These are phyloP conservation scores for Tetramorium simillimum DNA, from an alignment of 1,140 invertebrate species.

Conservation along the genomic window DNA sequence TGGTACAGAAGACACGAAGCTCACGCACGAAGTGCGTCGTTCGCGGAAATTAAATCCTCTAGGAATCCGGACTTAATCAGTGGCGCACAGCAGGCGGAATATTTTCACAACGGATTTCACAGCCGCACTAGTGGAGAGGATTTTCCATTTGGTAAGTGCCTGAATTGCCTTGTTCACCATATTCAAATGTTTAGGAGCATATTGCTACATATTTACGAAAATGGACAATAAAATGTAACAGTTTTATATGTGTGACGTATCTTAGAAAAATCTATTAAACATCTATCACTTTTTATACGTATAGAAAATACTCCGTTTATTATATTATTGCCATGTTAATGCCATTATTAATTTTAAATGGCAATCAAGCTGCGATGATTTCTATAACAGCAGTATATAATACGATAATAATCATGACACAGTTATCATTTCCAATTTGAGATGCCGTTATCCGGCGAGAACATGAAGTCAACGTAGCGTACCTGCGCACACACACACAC, in stretches of 20 bases:
- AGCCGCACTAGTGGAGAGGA: neutral
- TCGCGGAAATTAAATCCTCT: constrained; percentile 32
- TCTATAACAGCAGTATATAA: neutral
- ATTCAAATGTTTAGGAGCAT: neutral
- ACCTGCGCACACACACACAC: no score
- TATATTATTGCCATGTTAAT: neutral
- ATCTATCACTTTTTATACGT: neutral
- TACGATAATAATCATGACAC: constrained; percentile 14
- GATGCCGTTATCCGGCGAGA: constrained; percentile 16
- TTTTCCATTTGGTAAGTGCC: neutral
- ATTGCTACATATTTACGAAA: neutral
- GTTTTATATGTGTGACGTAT: neutral
- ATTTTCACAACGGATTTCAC: neutral
- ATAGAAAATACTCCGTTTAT: neutral
- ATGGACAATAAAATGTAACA: neutral
- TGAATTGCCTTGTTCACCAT: neutral
- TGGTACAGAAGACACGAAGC: neutral
- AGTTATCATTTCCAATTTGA: constrained; percentile 5
- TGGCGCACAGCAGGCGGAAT: neutral
- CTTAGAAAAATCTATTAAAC: neutral
- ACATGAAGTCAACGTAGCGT: neutral
- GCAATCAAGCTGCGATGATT: neutral
- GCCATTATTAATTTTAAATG: neutral
- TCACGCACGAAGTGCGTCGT: constrained; percentile 30
- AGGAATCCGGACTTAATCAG: constrained; percentile 11